Evolutionary conservation across 2,888 invertebrate species (phyloP).

Genomic region (Spilarctia lutea): DNA sequence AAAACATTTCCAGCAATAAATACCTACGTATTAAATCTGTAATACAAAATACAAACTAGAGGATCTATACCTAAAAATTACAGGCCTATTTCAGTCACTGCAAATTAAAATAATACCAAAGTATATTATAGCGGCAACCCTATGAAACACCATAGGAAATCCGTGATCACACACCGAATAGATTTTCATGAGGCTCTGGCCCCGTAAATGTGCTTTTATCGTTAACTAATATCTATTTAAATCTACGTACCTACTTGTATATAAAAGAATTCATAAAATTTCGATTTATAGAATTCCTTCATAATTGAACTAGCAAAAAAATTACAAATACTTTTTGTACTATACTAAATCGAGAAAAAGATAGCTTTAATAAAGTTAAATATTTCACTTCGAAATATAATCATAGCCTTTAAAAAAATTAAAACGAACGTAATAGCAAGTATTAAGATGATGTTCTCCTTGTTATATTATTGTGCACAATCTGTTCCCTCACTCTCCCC

Average conservation of each 20-base stretch:
- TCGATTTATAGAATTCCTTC: not conserved
- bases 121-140: constrained; percentile 48
- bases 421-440: too few relatives aligned
- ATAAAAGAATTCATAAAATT: not conserved
- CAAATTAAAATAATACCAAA: not conserved
- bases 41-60: not conserved
- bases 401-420: too few relatives aligned
- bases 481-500: too few relatives aligned
- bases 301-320: too few relatives aligned
- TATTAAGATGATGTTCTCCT: too few relatives aligned
- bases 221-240: constrained; percentile 53
- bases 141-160: constrained; percentile 56
- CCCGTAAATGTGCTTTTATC: constrained; percentile 62
- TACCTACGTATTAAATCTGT: not conserved
- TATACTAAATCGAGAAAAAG: too few relatives aligned
- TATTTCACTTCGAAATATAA: too few relatives aligned
- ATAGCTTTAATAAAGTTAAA: too few relatives aligned
- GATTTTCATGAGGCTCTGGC: constrained; percentile 80
- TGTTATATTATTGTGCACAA: too few relatives aligned
- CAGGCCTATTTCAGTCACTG: not conserved
- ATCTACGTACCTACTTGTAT: not conserved
- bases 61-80: too few relatives aligned
- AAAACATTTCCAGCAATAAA: too few relatives aligned
- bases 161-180: constrained; percentile 79
- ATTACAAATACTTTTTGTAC: too few relatives aligned